These are phyloP conservation scores for Hetaerina titia DNA, from an alignment of 2,888 invertebrate species.

Conservation along the genomic window DNA sequence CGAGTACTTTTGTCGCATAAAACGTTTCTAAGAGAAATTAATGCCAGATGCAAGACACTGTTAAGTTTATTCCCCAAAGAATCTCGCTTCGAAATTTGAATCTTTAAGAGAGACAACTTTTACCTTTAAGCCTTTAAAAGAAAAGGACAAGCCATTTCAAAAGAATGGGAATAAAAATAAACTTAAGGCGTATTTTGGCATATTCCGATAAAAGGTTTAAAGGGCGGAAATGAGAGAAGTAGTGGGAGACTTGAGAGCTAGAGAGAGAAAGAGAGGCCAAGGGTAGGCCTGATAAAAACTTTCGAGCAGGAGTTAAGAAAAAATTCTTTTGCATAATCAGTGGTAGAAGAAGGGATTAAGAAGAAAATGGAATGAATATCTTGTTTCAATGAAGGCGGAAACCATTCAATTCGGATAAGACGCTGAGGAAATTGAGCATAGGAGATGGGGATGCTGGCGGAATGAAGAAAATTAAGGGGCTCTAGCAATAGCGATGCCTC, in stretches of 20 bases:
- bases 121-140: too few species aligned
- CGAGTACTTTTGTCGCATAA: too few species aligned
- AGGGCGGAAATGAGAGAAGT: constrained; percentile 39
- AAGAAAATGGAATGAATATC: constrained; percentile 2
- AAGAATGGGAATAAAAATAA: constrained; percentile 32
- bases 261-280: too few species aligned
- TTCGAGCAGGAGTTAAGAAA: not conserved
- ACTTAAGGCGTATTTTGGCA: constrained; percentile 12
- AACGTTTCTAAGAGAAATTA: too few species aligned
- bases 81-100: too few species aligned
- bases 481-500: too few species aligned
- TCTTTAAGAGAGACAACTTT: too few species aligned
- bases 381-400: not conserved
- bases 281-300: constrained; percentile 33
- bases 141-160: not conserved
- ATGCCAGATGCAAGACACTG: too few species aligned
- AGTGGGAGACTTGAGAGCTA: not conserved
- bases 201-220: constrained; percentile 57
- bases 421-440: not conserved
- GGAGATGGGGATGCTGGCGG: not conserved
- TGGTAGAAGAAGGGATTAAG: constrained; percentile 28
- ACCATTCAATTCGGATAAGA: constrained; percentile 29
- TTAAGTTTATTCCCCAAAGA: too few species aligned
- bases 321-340: constrained; percentile 1
- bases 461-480: not conserved